These are phyloP conservation scores for Tadarida brasiliensis DNA, from an alignment of 2,797 vertebrate species.

Conservation along the genomic window DNA sequence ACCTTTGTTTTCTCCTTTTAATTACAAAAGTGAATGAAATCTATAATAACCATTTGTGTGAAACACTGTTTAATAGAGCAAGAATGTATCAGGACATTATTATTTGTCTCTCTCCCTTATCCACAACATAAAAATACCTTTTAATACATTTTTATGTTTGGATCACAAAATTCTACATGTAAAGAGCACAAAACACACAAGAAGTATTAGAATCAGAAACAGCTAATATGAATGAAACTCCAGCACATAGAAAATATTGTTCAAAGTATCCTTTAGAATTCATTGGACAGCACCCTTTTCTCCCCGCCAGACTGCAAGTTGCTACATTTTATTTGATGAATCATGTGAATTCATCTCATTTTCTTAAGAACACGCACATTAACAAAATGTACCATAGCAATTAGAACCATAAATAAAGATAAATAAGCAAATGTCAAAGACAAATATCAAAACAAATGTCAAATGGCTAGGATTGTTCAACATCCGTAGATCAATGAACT, in stretches of 20 bases:
- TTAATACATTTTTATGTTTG: conserved; percentile 28
- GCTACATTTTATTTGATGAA: neutral
- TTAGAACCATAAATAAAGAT: conserved; percentile 41
- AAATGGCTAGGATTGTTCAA: neutral
- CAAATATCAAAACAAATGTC: neutral
- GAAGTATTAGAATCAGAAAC: conserved; percentile 49
- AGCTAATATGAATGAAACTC: conserved; percentile 28
- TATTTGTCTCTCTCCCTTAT: conserved; percentile 38
- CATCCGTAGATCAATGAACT: neutral
- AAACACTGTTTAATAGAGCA: conserved; percentile 51
- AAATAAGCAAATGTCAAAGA: neutral
- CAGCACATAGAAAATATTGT: conserved; percentile 43
- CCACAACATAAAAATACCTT: conserved; percentile 17
- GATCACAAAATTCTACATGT: conserved; percentile 20
- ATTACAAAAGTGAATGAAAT: conserved; percentile 72
- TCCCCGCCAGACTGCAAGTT: neutral
- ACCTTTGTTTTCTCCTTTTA: conserved; percentile 57
- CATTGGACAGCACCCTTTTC: neutral
- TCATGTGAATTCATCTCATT: neutral
- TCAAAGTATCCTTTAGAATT: conserved; percentile 49
- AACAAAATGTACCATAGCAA: conserved; percentile 52
- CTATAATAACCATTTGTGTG: conserved; percentile 10
- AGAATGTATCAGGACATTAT: neutral
- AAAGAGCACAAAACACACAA: conserved; percentile 37
- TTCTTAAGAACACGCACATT: conserved; percentile 25